Percentiles rank a stretch among this genome's conserved stretches.
Evolutionary conservation across 1,140 invertebrate genomes (phyloP).

Genomic region (Lethrus apterus): DNA sequence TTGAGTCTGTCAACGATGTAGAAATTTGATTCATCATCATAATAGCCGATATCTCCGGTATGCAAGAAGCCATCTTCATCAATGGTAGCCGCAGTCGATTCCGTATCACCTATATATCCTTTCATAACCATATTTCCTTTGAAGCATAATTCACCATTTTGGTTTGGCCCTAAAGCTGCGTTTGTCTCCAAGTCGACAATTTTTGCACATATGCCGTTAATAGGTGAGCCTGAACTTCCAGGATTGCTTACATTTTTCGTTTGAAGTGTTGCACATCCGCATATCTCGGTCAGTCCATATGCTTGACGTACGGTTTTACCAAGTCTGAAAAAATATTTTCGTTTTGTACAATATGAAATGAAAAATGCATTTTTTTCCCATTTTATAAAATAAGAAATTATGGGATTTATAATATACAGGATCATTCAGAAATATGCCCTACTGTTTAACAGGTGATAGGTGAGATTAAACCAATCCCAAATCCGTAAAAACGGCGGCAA

Average conservation of each 20-base stretch:
- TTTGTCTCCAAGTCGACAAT: slow-evolving; percentile 55
- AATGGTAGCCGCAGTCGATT: slow-evolving; percentile 64
- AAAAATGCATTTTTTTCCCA: too few relatives aligned
- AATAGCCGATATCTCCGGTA: slow-evolving; percentile 76
- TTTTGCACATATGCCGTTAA: slow-evolving; percentile 47
- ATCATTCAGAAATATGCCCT: too few relatives aligned
- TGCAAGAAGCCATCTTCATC: slow-evolving; percentile 67
- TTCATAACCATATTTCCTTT: slow-evolving; percentile 54
- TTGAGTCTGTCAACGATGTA: slow-evolving; percentile 80
- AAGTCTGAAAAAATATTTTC: too few relatives aligned
- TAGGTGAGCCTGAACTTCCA: slow-evolving; percentile 50
- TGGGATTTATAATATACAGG: too few relatives aligned
- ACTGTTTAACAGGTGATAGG: too few relatives aligned
- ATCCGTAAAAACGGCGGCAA: too few relatives aligned
- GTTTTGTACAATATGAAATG: too few relatives aligned
- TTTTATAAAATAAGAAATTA: too few relatives aligned
- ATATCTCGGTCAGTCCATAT: slow-evolving; percentile 64
- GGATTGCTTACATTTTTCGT: slow-evolving; percentile 37
- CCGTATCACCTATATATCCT: slow-evolving; percentile 59
- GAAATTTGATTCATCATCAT: slow-evolving; percentile 62
- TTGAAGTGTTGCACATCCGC: slow-evolving; percentile 41
- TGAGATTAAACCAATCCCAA: too few relatives aligned
- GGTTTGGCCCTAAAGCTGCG: slow-evolving; percentile 49
- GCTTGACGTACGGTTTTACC: slow-evolving; percentile 49
- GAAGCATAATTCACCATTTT: slow-evolving; percentile 61